Evolutionary conservation across 2,797 vertebrate genomes (phyloP), one percentile per base, ranked within the genome.

Genomic region (Microcaecilia unicolor): DNA sequence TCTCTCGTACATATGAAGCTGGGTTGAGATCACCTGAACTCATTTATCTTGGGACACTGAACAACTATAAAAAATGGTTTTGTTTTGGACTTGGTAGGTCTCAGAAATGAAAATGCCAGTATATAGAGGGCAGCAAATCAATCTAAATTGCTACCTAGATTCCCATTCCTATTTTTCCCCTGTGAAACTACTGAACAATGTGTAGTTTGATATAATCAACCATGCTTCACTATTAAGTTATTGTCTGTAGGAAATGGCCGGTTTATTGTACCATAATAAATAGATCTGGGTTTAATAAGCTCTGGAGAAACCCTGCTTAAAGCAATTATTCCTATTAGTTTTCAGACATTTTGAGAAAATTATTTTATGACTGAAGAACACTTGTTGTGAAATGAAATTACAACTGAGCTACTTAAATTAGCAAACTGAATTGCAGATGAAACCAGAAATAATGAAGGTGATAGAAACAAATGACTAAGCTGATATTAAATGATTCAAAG

Each of bases 71-170:
- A 83, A 79, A 81, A 85, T 81, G 55, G 55, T 61, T 78, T 75
- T 83, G 63, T 76, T 81, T 78, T 79, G 64, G 54, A 63, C 41
- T 72, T 64, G 12, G 48, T 74, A 67, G 68, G 55, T 49, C 58
- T 68, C 64, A 73, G 58, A 83, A 85, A 83, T 85, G 78, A 83
- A 80, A 83, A 75, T 78, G 78, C 54, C 78, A 76, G 55, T 53
- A 55, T 51, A 37, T 41, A 8, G 15, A 81, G 69, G 74, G 73
- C 49, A 80, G 44, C 54, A 61, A 72, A 85, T 85, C 78, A 78
- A 83, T 85, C 78, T 81, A 72, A 80, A 81, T 78, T 83, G 51
- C 37, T 76, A 57, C 58, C 48, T 61, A 28, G 26, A 17, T 61
- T 48, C 32, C 50, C 55, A 55, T 9, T 64, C 30, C 61, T 60